These are phyloP conservation scores for Euwallacea fornicatus DNA, from an alignment of 1,140 invertebrate genomes.

Conservation along the genomic window DNA sequence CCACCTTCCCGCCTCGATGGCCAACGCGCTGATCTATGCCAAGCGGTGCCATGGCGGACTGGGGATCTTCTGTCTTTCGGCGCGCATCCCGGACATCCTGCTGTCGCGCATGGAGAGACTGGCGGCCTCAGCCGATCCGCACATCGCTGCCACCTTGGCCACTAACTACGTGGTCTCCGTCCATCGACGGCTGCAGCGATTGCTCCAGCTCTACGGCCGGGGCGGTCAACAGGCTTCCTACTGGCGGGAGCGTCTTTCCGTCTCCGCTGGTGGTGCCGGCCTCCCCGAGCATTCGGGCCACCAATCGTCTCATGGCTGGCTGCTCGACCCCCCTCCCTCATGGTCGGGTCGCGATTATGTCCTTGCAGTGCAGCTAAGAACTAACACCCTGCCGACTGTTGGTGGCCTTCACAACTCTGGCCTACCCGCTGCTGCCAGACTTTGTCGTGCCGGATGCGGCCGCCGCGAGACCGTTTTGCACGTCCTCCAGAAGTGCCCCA, in stretches of 20 bases:
- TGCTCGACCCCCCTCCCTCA: not conserved
- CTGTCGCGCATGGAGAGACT: not conserved
- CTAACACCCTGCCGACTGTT: not conserved
- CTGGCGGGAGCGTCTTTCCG: not conserved
- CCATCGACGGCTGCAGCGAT: not conserved
- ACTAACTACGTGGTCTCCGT: not conserved
- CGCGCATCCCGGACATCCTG: not conserved
- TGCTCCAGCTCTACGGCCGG: too few species aligned
- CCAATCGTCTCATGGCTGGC: not conserved
- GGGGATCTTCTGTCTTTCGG: not conserved
- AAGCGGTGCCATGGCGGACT: not conserved
- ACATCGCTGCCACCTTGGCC: not conserved
- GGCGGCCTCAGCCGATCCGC: not conserved
- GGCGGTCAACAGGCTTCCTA: not conserved
- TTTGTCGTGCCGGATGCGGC: too few species aligned
- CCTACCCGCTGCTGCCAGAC: not conserved
- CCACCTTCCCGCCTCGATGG: not conserved
- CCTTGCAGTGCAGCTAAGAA: not conserved
- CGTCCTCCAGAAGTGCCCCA: slow-evolving; percentile 35
- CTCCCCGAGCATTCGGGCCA: too few species aligned
- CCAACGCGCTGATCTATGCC: not conserved
- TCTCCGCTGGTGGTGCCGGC: not conserved
- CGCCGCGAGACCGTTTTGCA: slow-evolving; percentile 33
- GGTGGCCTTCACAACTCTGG: not conserved
- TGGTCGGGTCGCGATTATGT: not conserved